Evolutionary conservation across 2,888 invertebrate species (phyloP), one percentile per base, ranked within the genome.

Genomic region (Nudaria mundana): DNA sequence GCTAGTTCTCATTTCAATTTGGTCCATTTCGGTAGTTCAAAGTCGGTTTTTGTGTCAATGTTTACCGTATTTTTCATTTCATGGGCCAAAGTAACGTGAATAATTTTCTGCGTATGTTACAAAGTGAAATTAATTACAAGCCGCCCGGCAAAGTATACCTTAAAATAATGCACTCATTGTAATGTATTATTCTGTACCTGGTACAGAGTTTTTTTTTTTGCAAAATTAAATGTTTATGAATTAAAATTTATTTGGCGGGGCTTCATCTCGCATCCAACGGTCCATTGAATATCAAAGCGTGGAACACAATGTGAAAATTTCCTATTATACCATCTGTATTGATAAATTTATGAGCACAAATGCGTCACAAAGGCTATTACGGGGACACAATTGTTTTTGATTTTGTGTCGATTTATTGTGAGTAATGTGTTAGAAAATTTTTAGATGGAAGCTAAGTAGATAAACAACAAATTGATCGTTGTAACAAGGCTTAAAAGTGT

Each of bases 201-300:
- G 33, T 36, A 50, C 24, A 41, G 36, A 38, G 35, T 44, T 52
- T 55, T 53, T 55, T 44, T 52, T 55, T 53, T 55, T 44, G 46
- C 43, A 48, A 53, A 53, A 43, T 52, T 53, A 59, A 64, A 64
- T 62, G 62, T 70, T 62, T 64, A 66, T 66, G 57, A 63, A 56
- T 41, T 50, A 48, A 43, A 52, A 57, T 63, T 68, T 60, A 64
- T 61, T 55, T 58, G 24, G 43, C 48, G 37, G 48, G 44, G 52
- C 44, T 54, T 50, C 50, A 41, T 54, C 50, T 54, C 43, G 37
- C 52, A 39, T 37, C 46, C 40, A 57, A 53, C 68, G 66, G 60
- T 67, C 66, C 61, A 70, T 63, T 71, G 67, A 55, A 48, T 66
- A 62, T 62, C 69, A 69, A 71, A 70, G 69, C 58, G 57, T 49